Evolutionary conservation across 2,888 invertebrate genomes (phyloP).

Genomic region (Sepioteuthis lessoniana): DNA sequence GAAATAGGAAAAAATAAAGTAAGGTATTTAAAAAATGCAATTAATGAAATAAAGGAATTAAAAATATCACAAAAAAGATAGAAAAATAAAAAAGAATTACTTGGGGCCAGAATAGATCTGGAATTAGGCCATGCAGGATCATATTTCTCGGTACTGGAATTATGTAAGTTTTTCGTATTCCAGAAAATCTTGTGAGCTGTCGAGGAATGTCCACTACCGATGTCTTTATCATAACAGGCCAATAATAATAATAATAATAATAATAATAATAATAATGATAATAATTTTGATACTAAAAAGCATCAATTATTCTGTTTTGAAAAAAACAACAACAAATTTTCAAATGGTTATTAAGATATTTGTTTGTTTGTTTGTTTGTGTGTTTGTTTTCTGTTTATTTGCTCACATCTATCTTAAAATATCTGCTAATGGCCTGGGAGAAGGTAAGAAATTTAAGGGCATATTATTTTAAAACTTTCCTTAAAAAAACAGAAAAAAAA

Average conservation of each 20-base stretch:
- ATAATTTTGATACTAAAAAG: neutral
- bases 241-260: neutral
- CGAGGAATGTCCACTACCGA: neutral
- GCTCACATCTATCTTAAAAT: neutral
- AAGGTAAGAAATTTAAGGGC: neutral
- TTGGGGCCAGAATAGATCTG: neutral
- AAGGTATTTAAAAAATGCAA: neutral
- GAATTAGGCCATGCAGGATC: neutral
- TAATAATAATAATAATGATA: conserved; percentile 12
- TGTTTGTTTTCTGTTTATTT: neutral
- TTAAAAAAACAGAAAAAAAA: neutral
- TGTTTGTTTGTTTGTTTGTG: too few species aligned
- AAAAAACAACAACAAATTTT: too few species aligned
- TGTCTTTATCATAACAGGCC: neutral
- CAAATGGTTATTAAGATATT: too few species aligned
- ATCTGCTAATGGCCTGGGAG: neutral
- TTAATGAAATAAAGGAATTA: neutral
- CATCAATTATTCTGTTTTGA: neutral
- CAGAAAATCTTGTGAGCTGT: neutral
- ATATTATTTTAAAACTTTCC: neutral
- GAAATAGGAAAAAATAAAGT: neutral
- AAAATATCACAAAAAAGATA: neutral
- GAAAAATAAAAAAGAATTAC: neutral
- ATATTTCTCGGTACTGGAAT: neutral
- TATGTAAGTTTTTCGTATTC: neutral